These are phyloP conservation scores for Danio tinwini DNA, from an alignment of 2,797 vertebrate species.

Conservation along the genomic window DNA sequence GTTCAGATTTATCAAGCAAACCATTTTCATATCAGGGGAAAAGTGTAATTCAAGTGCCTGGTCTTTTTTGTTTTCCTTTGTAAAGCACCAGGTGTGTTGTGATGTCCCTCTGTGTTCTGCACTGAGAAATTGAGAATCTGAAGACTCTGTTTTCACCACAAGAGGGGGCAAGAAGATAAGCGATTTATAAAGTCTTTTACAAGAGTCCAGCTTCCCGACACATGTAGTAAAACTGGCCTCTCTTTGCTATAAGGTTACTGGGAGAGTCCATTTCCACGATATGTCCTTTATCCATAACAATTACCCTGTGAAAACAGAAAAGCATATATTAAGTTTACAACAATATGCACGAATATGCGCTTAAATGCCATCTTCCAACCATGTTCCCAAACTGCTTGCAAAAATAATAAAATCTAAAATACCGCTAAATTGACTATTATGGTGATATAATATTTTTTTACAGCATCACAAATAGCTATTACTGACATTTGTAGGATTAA, in stretches of 20 bases:
- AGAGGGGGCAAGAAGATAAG: conserved; percentile 36
- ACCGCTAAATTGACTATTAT: too few species aligned
- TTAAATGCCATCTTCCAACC: too few species aligned
- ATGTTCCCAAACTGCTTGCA: conserved; percentile 4
- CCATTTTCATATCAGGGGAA: not conserved
- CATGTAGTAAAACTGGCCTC: conserved; percentile 90
- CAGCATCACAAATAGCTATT: not conserved
- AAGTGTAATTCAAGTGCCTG: conserved; percentile 24
- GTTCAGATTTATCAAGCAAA: conserved; percentile 25
- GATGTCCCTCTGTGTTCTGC: conserved; percentile 21
- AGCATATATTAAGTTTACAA: not conserved
- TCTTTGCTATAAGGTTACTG: conserved; percentile 83
- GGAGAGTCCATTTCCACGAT: conserved; percentile 90
- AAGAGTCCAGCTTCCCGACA: conserved; percentile 87
- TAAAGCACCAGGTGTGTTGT: conserved; percentile 44
- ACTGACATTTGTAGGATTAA: not conserved
- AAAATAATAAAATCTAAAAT: too few species aligned
- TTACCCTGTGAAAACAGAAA: conserved; percentile 78
- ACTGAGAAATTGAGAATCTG: conserved; percentile 23
- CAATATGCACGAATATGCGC: not conserved
- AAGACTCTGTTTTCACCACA: conserved; percentile 41
- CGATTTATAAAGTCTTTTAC: conserved; percentile 57
- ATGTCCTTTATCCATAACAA: conserved; percentile 90
- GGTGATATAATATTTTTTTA: too few species aligned
- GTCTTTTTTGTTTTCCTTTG: conserved; percentile 11